These are phyloP conservation scores for Leptopilina drosophilae DNA, from an alignment of 2,888 invertebrate genomes.

Conservation along the genomic window DNA sequence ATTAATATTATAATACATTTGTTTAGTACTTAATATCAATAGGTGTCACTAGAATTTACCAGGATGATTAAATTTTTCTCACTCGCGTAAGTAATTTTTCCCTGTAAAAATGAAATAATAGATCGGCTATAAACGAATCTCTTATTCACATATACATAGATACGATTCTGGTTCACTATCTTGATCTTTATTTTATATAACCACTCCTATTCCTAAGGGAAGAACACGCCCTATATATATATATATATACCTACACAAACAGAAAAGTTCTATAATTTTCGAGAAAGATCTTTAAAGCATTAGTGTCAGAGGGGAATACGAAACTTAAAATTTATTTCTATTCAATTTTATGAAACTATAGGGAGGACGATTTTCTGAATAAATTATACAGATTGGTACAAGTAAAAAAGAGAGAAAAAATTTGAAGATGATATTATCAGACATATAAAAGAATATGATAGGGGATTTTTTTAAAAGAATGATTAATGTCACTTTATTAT, in stretches of 20 bases:
- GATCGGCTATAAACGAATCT: too few relatives aligned
- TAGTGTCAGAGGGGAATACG: neutral
- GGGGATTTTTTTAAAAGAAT: neutral
- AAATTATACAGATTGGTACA: neutral
- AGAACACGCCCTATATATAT: neutral
- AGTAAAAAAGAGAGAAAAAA: neutral
- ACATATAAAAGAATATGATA: neutral
- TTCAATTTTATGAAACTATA: neutral
- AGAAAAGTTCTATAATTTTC: constrained; percentile 6
- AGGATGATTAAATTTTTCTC: too few relatives aligned
- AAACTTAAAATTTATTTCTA: neutral
- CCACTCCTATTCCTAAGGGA: constrained; percentile 11
- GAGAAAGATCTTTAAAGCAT: neutral
- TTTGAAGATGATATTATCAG: neutral
- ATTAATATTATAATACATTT: too few relatives aligned
- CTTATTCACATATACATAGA: neutral
- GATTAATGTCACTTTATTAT: neutral
- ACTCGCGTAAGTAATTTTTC: neutral
- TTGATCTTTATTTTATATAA: constrained; percentile 1
- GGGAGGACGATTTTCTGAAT: neutral
- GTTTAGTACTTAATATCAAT: too few relatives aligned
- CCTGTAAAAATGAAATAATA: neutral
- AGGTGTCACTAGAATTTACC: too few relatives aligned
- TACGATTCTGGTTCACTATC: neutral
- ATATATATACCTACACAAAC: neutral